Conservation (phyloP, 1,140 invertebrate genomes). For the Argopecten irradians region DNA sequence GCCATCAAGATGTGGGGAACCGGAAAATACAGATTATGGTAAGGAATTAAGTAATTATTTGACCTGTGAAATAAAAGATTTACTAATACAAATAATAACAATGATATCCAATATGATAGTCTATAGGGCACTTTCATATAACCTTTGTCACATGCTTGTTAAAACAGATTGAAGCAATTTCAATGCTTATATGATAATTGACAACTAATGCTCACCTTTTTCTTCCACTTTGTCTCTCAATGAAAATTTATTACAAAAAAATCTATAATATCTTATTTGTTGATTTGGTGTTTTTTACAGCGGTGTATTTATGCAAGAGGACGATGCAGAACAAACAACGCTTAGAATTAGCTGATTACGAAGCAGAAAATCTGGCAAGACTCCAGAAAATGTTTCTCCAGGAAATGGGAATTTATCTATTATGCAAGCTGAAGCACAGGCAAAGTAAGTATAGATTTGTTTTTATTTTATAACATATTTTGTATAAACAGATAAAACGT, state of each 20-base stretch:
- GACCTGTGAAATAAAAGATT: too few species aligned
- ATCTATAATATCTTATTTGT: background rate
- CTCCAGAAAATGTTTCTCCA: conserved; percentile 99
- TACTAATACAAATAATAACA: too few species aligned
- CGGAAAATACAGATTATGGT: conserved; percentile 99
- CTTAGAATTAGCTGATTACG: conserved; percentile 97
- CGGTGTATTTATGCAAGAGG: conserved; percentile 99
- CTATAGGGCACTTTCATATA: background rate
- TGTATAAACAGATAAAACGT: background rate
- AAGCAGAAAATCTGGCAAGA: conserved; percentile 97
- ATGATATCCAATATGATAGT: too few species aligned
- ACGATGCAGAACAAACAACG: conserved; percentile 99
- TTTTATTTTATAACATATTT: conserved; percentile 6
- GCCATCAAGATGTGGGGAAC: conserved; percentile 99
- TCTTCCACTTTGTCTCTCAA: background rate
- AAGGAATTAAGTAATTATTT: conserved; percentile 63
- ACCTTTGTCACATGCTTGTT: background rate
- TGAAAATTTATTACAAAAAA: background rate
- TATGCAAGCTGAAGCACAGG: conserved; percentile 91
- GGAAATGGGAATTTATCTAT: conserved; percentile 99
- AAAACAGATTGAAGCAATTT: too few species aligned
- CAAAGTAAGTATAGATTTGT: conserved; percentile 78
- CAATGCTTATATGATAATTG: background rate
- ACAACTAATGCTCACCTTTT: background rate
- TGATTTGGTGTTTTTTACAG: conserved; percentile 79